These are phyloP conservation scores for Augochlorella aurata DNA, from an alignment of 2,888 invertebrate species.

Conservation along the genomic window DNA sequence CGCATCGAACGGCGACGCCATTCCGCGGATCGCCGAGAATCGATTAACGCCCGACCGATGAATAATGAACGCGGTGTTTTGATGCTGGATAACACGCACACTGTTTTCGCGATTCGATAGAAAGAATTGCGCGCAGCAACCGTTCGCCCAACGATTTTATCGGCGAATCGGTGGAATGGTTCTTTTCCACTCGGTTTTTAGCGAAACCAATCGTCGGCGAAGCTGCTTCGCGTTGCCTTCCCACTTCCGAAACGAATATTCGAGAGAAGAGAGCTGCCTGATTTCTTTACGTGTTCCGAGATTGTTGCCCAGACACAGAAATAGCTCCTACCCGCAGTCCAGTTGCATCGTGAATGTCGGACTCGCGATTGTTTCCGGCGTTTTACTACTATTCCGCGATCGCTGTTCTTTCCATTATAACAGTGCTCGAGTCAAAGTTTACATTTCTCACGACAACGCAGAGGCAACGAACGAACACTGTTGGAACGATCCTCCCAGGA, in stretches of 20 bases:
- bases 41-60: background rate
- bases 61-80: background rate
- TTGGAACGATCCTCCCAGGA: no score
- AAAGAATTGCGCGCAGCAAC: background rate
- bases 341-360: background rate
- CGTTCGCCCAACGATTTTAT: no score
- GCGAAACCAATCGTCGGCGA: no score
- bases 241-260: no score
- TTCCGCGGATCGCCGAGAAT: background rate
- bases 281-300: background rate
- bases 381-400: background rate
- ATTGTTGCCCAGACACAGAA: background rate
- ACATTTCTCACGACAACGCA: background rate
- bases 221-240: no score
- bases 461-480: background rate
- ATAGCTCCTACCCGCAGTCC: background rate
- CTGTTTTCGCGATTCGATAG: slow-evolving; percentile 1
- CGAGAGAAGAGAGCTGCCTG: no score
- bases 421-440: background rate
- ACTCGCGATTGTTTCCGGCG: slow-evolving; percentile 9
- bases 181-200: no score
- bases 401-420: background rate
- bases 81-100: background rate
- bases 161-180: no score
- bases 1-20: background rate